Evolutionary conservation across 2,888 invertebrate genomes (phyloP).

Genomic region (Phaedon cochleariae): DNA sequence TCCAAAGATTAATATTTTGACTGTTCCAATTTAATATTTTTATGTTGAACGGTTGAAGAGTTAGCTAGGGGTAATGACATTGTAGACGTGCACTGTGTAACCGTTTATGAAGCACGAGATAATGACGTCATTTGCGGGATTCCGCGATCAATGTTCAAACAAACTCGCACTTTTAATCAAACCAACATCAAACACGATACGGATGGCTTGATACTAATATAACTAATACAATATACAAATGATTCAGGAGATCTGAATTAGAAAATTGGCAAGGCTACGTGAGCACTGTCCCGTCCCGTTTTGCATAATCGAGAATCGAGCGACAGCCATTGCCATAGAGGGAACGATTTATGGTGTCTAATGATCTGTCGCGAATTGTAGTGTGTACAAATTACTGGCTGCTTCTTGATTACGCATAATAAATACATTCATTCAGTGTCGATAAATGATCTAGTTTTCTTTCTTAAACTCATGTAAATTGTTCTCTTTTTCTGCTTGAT

Average conservation of each 20-base stretch:
- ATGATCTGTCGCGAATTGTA: not conserved
- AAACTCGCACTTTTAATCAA: not conserved
- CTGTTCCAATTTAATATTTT: too few relatives aligned
- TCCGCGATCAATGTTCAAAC: conserved; percentile 33
- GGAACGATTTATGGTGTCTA: not conserved
- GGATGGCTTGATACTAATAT: conserved; percentile 17
- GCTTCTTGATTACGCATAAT: not conserved
- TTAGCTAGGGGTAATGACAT: too few relatives aligned
- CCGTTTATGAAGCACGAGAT: not conserved
- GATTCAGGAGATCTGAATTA: conserved; percentile 49
- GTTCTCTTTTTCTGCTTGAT: too few relatives aligned
- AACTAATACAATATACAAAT: conserved; percentile 17
- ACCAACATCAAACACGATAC: conserved; percentile 14
- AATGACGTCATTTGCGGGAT: conserved; percentile 16
- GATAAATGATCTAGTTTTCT: not conserved
- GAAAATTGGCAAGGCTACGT: conserved; percentile 50
- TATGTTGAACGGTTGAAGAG: too few relatives aligned
- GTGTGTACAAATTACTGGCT: not conserved
- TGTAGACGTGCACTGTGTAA: too few relatives aligned
- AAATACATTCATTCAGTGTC: not conserved
- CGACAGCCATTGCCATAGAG: not conserved
- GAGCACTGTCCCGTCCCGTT: conserved; percentile 45
- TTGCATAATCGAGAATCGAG: conserved; percentile 20
- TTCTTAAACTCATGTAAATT: not conserved
- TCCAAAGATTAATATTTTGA: too few relatives aligned